Evolutionary conservation across 2,888 invertebrate genomes (phyloP).

Genomic region (Cremastobaeus sp.): DNA sequence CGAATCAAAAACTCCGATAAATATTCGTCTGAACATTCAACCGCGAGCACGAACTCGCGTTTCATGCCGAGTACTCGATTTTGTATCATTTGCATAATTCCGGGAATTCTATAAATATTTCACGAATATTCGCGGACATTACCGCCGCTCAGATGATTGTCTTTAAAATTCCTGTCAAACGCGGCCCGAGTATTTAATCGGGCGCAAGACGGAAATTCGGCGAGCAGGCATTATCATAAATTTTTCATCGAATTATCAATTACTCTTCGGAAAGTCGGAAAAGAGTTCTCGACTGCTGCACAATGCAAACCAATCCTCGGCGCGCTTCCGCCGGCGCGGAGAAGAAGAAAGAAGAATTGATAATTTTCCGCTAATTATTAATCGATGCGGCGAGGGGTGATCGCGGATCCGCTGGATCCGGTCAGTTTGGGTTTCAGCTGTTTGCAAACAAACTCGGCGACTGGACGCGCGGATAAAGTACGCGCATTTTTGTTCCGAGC

Average conservation of each 20-base stretch:
- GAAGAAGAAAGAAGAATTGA: conserved; percentile 11
- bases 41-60: conserved; percentile 9
- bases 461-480: too few relatives aligned
- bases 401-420: neutral
- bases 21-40: conserved; percentile 1
- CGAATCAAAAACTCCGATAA: neutral
- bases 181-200: conserved; percentile 19
- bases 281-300: conserved; percentile 22
- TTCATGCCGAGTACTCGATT: conserved; percentile 22
- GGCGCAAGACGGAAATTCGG: conserved; percentile 7
- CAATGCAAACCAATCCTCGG: conserved; percentile 26
- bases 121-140: conserved; percentile 24
- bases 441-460: neutral
- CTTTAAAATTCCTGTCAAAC: conserved; percentile 11
- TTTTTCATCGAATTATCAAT: conserved; percentile 40
- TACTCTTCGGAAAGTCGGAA: conserved; percentile 3
- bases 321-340: conserved; percentile 13
- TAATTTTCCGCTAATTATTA: conserved; percentile 47
- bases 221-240: conserved; percentile 6
- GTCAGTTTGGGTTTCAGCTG: neutral
- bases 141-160: conserved; percentile 23
- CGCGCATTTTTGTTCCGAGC: too few relatives aligned
- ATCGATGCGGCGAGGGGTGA: conserved; percentile 20
- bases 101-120: conserved; percentile 39
- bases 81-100: conserved; percentile 42